These are phyloP conservation scores for Andrena flavipes DNA, from an alignment of 2,888 invertebrate genomes.

Conservation along the genomic window DNA sequence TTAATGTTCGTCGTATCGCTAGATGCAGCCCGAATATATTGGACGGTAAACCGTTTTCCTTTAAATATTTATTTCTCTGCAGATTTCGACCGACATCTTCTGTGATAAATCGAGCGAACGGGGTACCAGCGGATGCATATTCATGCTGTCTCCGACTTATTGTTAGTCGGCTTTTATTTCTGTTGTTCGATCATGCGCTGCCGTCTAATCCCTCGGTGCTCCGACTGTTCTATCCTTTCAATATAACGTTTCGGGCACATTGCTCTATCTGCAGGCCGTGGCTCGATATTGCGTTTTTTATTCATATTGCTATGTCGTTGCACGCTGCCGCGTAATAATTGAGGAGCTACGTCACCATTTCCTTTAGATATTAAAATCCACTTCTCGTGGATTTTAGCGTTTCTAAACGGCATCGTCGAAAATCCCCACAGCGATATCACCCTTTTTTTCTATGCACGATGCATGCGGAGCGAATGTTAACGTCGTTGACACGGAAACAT, in stretches of 20 bases:
- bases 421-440: slow-evolving; percentile 13
- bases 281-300: slow-evolving; percentile 51
- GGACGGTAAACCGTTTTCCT: slow-evolving; percentile 19
- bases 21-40: slow-evolving; percentile 20
- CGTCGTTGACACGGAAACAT: slow-evolving; percentile 57
- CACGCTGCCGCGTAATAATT: neutral
- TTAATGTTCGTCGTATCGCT: slow-evolving; percentile 11
- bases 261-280: slow-evolving; percentile 18
- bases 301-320: neutral
- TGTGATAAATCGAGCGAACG: slow-evolving; percentile 24
- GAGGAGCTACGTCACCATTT: neutral
- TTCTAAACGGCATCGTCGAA: neutral
- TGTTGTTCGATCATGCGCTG: slow-evolving; percentile 17
- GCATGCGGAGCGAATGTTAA: slow-evolving; percentile 42
- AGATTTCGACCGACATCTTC: slow-evolving; percentile 36
- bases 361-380: too few species aligned
- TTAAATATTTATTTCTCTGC: slow-evolving; percentile 49
- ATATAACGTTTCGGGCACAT: slow-evolving; percentile 52
- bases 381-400: neutral
- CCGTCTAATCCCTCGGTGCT: neutral
- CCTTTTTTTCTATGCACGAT: slow-evolving; percentile 16
- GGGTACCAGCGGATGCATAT: slow-evolving; percentile 75
- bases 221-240: slow-evolving; percentile 26
- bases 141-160: slow-evolving; percentile 60
- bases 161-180: slow-evolving; percentile 29